Percentiles rank a stretch among this genome's conserved stretches.
phyloP scores from a whole-genome alignment of 2,888 invertebrate species.

The Synanthedon tipuliformis region DNA sequence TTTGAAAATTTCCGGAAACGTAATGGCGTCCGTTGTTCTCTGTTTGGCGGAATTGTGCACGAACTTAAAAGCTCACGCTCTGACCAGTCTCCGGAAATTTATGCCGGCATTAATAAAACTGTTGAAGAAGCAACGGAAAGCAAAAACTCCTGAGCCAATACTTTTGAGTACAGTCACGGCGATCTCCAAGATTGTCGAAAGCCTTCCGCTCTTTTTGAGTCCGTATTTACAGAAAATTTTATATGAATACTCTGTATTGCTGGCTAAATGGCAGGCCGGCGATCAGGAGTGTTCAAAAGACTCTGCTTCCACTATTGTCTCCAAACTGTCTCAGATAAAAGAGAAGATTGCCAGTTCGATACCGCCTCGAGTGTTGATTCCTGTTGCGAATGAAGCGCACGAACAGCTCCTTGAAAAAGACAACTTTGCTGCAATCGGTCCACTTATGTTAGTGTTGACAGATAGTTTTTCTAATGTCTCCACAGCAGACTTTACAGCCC shows the following conservation, averaged over 20 bases:
- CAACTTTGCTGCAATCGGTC: slow-evolving; percentile 72
- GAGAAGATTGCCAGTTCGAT: slow-evolving; percentile 77
- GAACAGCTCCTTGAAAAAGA: slow-evolving; percentile 69
- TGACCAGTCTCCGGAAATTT: slow-evolving; percentile 80
- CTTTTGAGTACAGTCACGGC: slow-evolving; percentile 82
- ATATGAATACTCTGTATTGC: slow-evolving; percentile 72
- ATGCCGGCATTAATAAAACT: slow-evolving; percentile 81
- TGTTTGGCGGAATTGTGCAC: slow-evolving; percentile 84
- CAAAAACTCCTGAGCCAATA: slow-evolving; percentile 70
- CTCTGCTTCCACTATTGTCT: slow-evolving; percentile 55
- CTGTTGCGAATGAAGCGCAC: slow-evolving; percentile 77
- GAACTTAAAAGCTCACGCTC: slow-evolving; percentile 79
- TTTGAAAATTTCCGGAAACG: slow-evolving; percentile 65
- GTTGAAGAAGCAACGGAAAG: slow-evolving; percentile 71
- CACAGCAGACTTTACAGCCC: slow-evolving; percentile 72
- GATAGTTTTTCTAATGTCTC: slow-evolving; percentile 77
- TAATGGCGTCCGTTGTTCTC: slow-evolving; percentile 79
- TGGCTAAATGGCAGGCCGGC: slow-evolving; percentile 61
- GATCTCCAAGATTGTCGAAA: slow-evolving; percentile 84
- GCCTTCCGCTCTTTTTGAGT: slow-evolving; percentile 84
- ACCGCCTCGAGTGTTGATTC: slow-evolving; percentile 81
- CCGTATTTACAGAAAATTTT: slow-evolving; percentile 83
- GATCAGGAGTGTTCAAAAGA: slow-evolving; percentile 57
- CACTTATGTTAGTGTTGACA: slow-evolving; percentile 81
- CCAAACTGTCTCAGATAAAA: slow-evolving; percentile 72